A percentile compares a stretch with the other conserved stretches of the same genome.
These are phyloP conservation scores for Megalops atlanticus DNA, from an alignment of 2,113 vertebrate genomes.

Conservation along the genomic window DNA sequence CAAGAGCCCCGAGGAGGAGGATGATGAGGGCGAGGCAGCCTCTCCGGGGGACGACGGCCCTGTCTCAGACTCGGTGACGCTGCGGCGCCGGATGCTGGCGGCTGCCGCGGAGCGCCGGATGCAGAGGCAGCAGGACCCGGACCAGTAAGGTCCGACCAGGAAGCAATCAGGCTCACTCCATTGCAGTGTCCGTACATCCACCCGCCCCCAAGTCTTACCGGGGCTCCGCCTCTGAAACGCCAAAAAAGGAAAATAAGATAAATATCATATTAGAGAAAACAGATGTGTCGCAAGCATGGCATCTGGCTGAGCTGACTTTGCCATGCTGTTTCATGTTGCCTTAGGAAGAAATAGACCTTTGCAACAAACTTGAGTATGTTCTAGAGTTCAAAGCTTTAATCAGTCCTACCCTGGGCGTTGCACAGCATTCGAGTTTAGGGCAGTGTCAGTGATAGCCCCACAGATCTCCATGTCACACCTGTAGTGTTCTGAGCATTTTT, in stretches of 20 bases:
- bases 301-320: conserved; percentile 12
- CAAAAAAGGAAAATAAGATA: not conserved
- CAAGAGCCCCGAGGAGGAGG: conserved; percentile 69
- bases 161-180: not conserved
- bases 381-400: conserved; percentile 26
- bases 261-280: not conserved
- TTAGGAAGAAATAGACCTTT: conserved; percentile 15
- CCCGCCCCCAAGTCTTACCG: not conserved
- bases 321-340: conserved; percentile 30
- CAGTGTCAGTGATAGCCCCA: not conserved
- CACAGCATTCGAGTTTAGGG: not conserved
- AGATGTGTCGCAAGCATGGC: not conserved
- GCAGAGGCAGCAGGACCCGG: conserved; percentile 79
- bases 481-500: not conserved
- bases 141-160: conserved; percentile 52
- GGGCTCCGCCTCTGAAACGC: not conserved
- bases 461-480: not conserved
- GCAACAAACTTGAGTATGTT: not conserved
- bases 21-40: conserved; percentile 54
- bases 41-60: conserved; percentile 63
- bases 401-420: not conserved
- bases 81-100: conserved; percentile 82
- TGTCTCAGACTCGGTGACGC: conserved; percentile 64
- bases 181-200: not conserved
- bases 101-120: conserved; percentile 85